Conservation (phyloP, 2,888 invertebrate species). For the Xestia xanthographa region DNA sequence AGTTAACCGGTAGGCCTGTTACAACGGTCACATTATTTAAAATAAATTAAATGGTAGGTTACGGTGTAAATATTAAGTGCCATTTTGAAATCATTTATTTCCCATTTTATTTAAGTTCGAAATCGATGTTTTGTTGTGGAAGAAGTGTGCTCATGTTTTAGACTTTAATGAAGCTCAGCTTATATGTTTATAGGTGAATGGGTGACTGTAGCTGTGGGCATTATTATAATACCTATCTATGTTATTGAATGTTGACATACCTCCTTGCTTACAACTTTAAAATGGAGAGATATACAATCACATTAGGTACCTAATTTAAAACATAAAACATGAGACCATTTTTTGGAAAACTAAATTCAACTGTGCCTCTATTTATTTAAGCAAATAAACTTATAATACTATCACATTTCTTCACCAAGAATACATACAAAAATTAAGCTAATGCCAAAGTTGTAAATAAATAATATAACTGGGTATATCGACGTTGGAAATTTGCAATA, state of each 20-base stretch:
- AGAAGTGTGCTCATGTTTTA: conserved; percentile 52
- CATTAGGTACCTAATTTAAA: too few species aligned
- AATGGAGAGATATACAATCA: background rate
- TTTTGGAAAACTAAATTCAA: conserved; percentile 39
- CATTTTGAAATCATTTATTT: conserved; percentile 78
- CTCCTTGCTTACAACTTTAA: background rate
- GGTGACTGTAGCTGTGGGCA: background rate
- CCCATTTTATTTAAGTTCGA: conserved; percentile 67
- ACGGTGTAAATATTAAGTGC: conserved; percentile 83
- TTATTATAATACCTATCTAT: conserved; percentile 18
- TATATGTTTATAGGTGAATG: background rate
- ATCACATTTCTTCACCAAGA: conserved; percentile 48
- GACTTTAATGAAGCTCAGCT: background rate
- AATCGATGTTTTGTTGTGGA: conserved; percentile 53
- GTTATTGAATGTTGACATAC: background rate
- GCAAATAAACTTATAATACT: conserved; percentile 19
- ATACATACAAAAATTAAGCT: conserved; percentile 73
- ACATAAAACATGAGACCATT: conserved; percentile 45
- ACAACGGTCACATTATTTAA: conserved; percentile 67
- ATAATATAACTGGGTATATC: conserved; percentile 69
- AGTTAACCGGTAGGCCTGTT: background rate
- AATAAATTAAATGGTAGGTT: conserved; percentile 64
- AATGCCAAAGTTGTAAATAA: conserved; percentile 88
- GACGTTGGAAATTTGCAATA: background rate
- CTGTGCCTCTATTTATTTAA: conserved; percentile 38